Evolutionary conservation across 2,113 vertebrate species (phyloP), one percentile per base, ranked within the genome.

Genomic region (Cryptotis parvus): DNA sequence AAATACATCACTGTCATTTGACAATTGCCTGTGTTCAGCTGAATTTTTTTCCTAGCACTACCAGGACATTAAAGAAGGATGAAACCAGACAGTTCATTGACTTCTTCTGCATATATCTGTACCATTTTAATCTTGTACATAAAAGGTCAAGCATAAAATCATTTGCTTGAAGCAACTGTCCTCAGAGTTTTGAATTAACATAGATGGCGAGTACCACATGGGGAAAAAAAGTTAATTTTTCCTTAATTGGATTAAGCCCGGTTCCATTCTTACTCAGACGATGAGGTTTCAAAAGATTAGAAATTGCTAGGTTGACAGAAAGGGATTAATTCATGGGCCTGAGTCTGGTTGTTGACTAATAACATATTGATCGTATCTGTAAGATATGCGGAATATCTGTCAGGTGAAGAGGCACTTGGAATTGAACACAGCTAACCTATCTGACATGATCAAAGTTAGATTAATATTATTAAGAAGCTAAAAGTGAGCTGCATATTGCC

Each of bases 311-410:
- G 94, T 96, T 98, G 98, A 99, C 98, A 98, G 98, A 98, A 98
- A 97, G 91, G 97, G 98, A 99, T 99, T 98, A 99, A 99, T 99
- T 98, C 98, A 98, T 96, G 97, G 97, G 97, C 97, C 97, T 97
- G 96, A 55, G 80, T 98, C 98, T 97, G 97, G 96, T 97, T 98
- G 99, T 98, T 98, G 98, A 98, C 98, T 99, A 99, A 99, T 99
- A 99, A 99, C 93, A 77, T 99, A 99, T 99, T 96, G 99, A 99
- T 99, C 84, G 84, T 89, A 93, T 98, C 97, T 97, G 88, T 97
- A 98, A 98, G 98, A 98, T 99, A 99, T 98, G 98, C 98, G 98
- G 97, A 98, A 97, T 96, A 96, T 97, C 97, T 98, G 98, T 98
- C 98, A 98, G 97, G 92, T 93, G 96, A 89, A 97, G 94, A 98